Conservation (phyloP, 2,113 vertebrate genomes). For the Odocoileus virginianus region DNA sequence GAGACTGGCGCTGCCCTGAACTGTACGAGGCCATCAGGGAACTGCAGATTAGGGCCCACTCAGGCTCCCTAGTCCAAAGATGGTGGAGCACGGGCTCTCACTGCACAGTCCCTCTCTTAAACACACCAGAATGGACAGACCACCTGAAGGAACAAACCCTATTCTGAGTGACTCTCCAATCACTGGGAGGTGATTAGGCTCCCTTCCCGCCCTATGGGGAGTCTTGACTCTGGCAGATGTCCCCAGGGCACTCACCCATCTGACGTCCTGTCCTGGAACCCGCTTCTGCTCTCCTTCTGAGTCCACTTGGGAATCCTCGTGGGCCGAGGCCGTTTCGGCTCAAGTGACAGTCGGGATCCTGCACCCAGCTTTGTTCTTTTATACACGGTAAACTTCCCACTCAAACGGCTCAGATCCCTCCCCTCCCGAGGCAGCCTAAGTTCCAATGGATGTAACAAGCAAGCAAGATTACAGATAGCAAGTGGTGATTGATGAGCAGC, state of each 20-base stretch:
- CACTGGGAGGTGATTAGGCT: not conserved
- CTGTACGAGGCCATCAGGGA: not conserved
- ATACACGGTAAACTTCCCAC: not conserved
- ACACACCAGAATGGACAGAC: not conserved
- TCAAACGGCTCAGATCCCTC: not conserved
- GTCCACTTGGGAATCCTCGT: not conserved
- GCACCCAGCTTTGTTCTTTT: not conserved
- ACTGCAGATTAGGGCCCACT: not conserved
- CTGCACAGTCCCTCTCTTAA: not conserved
- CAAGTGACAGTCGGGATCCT: not conserved
- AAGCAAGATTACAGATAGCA: not conserved
- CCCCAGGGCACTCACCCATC: accelerated
- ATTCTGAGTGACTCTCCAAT: not conserved
- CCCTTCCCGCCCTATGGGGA: not conserved
- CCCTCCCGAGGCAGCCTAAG: not conserved
- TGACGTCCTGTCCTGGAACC: accelerated
- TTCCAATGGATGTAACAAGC: not conserved
- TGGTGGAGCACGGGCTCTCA: not conserved
- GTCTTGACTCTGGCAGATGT: not conserved
- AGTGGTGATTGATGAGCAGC: not conserved
- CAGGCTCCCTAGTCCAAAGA: not conserved
- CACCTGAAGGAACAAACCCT: not conserved
- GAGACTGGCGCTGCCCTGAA: not conserved
- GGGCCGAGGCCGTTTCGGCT: not conserved
- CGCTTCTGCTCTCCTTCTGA: not conserved